These are phyloP conservation scores for Onychorhynchus coronatus DNA, from an alignment of 2,113 vertebrate species.

Conservation along the genomic window DNA sequence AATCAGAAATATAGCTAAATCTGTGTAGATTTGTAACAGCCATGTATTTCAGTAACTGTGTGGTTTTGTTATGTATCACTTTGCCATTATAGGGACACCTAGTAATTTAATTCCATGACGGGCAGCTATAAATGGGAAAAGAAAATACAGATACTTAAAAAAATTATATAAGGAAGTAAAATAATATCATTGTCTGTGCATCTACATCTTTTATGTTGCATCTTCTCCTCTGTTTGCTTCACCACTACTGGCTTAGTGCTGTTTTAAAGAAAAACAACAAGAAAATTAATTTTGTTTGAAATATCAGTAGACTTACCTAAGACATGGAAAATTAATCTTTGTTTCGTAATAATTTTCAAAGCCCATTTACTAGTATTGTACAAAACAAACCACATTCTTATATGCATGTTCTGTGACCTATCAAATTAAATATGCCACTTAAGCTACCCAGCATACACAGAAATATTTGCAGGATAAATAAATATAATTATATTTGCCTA, in stretches of 20 bases:
- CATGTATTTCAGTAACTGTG: background rate
- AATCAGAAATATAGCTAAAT: background rate
- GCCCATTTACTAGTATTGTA: background rate
- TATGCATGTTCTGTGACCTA: background rate
- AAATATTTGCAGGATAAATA: background rate
- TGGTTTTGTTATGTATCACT: background rate
- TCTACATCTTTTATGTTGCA: background rate
- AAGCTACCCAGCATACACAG: background rate
- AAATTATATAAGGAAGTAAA: background rate
- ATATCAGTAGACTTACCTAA: background rate
- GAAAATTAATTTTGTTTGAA: background rate
- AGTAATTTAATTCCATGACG: background rate
- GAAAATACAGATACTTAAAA: background rate
- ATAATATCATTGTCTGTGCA: background rate
- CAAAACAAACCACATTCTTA: background rate
- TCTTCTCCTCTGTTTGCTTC: background rate
- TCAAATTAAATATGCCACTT: background rate
- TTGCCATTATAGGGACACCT: background rate
- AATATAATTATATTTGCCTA: background rate
- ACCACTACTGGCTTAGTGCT: background rate
- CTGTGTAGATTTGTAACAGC: background rate
- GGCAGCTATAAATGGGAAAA: background rate
- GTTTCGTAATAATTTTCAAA: background rate
- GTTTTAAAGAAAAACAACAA: background rate
- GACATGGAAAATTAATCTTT: background rate